These are phyloP conservation scores for Pseudonaja textilis DNA, from an alignment of 2,113 vertebrate genomes.

Conservation along the genomic window DNA sequence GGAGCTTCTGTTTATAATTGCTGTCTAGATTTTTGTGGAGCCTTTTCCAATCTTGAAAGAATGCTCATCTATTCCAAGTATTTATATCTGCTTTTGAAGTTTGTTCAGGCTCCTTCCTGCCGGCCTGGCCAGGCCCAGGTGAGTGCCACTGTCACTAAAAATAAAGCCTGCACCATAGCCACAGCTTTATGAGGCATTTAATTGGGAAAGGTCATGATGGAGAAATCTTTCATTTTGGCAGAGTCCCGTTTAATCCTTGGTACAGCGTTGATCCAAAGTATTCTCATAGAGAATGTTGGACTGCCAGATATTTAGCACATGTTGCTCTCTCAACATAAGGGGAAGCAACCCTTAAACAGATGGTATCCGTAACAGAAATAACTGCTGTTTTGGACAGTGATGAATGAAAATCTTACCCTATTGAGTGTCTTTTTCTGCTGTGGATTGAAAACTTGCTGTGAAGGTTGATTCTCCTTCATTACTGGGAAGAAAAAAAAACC, in stretches of 20 bases:
- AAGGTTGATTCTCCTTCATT: background rate
- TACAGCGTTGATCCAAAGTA: conserved; percentile 36
- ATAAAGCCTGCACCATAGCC: conserved; percentile 54
- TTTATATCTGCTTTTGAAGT: conserved; percentile 53
- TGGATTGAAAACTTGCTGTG: background rate
- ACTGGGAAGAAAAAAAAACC: background rate
- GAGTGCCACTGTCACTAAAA: conserved; percentile 54
- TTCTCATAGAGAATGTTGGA: conserved; percentile 51
- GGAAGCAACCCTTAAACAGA: conserved; percentile 26
- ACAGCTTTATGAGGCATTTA: conserved; percentile 46
- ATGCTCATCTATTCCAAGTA: background rate
- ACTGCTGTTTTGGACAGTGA: background rate
- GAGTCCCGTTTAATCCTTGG: conserved; percentile 36
- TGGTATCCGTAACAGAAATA: background rate
- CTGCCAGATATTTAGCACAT: conserved; percentile 54
- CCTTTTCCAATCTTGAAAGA: background rate
- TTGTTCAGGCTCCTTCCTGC: conserved; percentile 34
- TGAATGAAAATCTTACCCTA: background rate
- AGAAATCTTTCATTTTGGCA: conserved; percentile 59
- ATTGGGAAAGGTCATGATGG: conserved; percentile 53
- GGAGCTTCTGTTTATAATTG: background rate
- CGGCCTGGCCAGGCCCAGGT: conserved; percentile 45
- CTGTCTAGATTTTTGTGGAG: background rate
- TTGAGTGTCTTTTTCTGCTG: conserved; percentile 40
- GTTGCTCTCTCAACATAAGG: conserved; percentile 34